These are phyloP conservation scores for Cirrhinus mrigala DNA, from an alignment of 2,797 vertebrate species.

Conservation along the genomic window DNA sequence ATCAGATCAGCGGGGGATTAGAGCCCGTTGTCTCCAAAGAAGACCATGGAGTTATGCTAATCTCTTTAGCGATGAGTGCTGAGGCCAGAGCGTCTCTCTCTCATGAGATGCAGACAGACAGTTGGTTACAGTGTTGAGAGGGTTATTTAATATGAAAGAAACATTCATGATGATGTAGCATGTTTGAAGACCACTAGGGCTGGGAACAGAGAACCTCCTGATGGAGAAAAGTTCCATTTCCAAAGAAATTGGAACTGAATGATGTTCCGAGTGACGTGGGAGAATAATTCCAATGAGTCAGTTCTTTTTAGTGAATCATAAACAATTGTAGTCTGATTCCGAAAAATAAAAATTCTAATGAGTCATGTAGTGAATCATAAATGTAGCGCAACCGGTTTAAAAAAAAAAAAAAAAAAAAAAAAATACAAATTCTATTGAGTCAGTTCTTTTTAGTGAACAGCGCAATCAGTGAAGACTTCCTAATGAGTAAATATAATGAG, in stretches of 20 bases:
- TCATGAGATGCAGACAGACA: constrained; percentile 6
- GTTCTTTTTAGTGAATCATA: background rate
- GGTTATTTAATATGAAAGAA: constrained; percentile 19
- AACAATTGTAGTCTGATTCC: background rate
- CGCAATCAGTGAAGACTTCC: no score
- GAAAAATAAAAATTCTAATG: background rate
- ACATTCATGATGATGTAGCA: background rate
- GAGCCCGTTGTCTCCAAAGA: constrained; percentile 51
- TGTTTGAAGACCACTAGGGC: background rate
- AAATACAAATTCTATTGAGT: no score
- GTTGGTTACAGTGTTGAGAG: constrained; percentile 18
- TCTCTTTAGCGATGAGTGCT: constrained; percentile 54
- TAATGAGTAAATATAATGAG: no score
- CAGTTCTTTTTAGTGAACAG: no score
- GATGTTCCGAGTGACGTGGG: background rate
- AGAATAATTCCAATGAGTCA: background rate
- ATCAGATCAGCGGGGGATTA: constrained; percentile 66
- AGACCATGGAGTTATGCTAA: constrained; percentile 58
- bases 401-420: no score
- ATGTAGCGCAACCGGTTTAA: background rate
- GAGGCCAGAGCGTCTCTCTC: constrained; percentile 26
- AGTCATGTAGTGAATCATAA: background rate
- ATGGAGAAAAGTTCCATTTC: background rate
- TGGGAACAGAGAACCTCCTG: background rate
- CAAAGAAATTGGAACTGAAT: no score